Base-by-base conservation (phyloP, 2,797 vertebrate genomes). In the Tadarida brasiliensis region DNA sequence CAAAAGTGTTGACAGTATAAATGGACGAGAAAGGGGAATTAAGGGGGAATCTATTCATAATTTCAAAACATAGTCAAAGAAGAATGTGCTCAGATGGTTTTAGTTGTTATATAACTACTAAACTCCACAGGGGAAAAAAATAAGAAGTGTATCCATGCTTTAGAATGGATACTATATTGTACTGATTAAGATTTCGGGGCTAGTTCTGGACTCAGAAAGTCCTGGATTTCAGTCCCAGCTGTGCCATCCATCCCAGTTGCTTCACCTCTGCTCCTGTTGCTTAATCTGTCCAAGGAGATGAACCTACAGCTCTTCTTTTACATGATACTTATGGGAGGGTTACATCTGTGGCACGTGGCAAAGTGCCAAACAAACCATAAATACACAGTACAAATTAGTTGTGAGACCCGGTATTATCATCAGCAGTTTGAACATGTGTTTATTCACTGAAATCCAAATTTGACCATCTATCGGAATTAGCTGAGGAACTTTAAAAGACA, bases 381-480 rank as follows among this genome's bases (percentile, higher is more conserved):
- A 30, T 30, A 65, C 28, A 67, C 0, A 47, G 33, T 56, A 56
- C 77, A 80, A 95, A 15, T 78, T 65, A 33, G 4, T 26, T 77
- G 22, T 87, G 49, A 78, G 92, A 84, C 54, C 19, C 33, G 20
- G 16, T 82, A 12, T 63, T 76, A 33, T 67, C 65, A 59, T 35
- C 26, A 90, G 2, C 3, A 74, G 6, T 68, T 94, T 74, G 30
- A 81, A 59, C 14, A 28, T 35, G n/a, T 39, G 16, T 82, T 95
- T 88, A 84, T 44, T 82, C 28, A 91, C 44, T 51, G 49, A 94
- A 91, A 67, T 19, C 30, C 24, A 83, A 65, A 59, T 96, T 59
- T 78, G 63, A 26, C 26, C 19, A 44, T 88, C 33, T 28, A 35
- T 92, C 20, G 73, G 49, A 91, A 91, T 85, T 77, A 49, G 10